A percentile compares a stretch with the other conserved stretches of the same genome.
phyloP scores from a whole-genome alignment of 2,888 invertebrate species.

The Pilophorus perplexus region DNA sequence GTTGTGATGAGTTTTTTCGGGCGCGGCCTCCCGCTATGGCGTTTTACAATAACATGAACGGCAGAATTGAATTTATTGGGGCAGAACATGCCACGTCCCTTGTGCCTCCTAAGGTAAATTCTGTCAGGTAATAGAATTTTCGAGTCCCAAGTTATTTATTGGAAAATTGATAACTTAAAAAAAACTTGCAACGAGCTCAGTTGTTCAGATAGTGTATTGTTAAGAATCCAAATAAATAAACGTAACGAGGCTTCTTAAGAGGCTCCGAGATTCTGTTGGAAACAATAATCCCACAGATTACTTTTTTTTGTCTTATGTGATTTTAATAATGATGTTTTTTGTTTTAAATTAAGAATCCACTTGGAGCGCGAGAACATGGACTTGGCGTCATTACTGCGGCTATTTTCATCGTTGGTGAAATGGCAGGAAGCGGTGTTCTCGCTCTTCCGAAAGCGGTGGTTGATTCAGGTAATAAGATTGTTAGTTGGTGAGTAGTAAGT shows the following conservation, averaged over 20 bases:
- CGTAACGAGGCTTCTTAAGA: too few relatives aligned
- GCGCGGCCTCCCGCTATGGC: conserved; percentile 24
- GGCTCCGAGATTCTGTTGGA: too few relatives aligned
- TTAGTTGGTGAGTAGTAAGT: too few relatives aligned
- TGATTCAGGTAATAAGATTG: conserved; percentile 59
- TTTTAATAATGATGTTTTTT: not conserved
- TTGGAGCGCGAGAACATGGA: conserved; percentile 50
- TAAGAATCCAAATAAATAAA: too few relatives aligned
- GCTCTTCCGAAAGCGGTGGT: conserved; percentile 65
- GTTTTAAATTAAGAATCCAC: not conserved
- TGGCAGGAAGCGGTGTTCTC: conserved; percentile 71
- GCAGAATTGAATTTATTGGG: conserved; percentile 32
- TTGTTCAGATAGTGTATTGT: too few relatives aligned
- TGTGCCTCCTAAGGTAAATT: not conserved
- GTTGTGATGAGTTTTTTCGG: too few relatives aligned
- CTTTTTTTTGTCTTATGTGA: not conserved
- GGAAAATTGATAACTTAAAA: too few relatives aligned
- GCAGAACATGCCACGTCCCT: not conserved
- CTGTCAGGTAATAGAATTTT: not conserved
- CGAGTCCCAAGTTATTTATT: too few relatives aligned
- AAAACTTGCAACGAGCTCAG: too few relatives aligned
- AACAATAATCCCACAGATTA: not conserved
- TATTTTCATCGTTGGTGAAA: conserved; percentile 66
- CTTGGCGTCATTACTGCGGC: conserved; percentile 57
- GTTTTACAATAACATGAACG: conserved; percentile 28